Base-by-base conservation (phyloP, 2,888 invertebrate species). In the Chrysopilus asiliformis region DNA sequence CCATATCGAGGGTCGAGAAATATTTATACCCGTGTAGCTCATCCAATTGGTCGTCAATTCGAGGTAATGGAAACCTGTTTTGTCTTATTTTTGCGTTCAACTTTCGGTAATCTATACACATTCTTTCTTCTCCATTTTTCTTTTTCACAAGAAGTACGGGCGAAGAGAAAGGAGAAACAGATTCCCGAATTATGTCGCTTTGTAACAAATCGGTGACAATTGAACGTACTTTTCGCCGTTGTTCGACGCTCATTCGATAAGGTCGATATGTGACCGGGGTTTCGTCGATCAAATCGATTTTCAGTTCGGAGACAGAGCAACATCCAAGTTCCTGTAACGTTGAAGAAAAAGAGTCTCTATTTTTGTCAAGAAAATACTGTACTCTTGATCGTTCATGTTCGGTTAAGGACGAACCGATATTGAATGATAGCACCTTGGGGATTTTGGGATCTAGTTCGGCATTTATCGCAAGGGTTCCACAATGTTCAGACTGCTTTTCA, bases 91-190 rank as follows among this genome's bases (percentile, higher is more conserved):
- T 38, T 8, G 41, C 40, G 30, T 52, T 52, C 1, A 53, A 36
- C n/a, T 44, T 43, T 4, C 51, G 29, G 31, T 51, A 53, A 31
- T 53, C 53, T 0, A 53, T 40, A 20, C 52, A 54, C 2, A 55
- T 40, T 8, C 53, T 19, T 5, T 43, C 29, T 4, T 42, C 40
- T 2, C 52, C 53, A 37, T 52, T 40, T 29, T 50, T 49, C 40
- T 55, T 52, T 4, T 42, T 36, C 0, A 53, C 50, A 32, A 52
- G 24, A 32, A 32, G 12, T 5, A 32, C 19, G 9, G 32, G 32
- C 4, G 32, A 32, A 12, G 32, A n/a, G 13, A 6, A 26, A 13
- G n/a, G 5, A 26, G 26, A 26, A 6, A 5, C 14, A 5, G 26
- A 26, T 8, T 26, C 26, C 9, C 26, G 26, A 26, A 26, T 8